Evolutionary conservation across 2,113 vertebrate species (phyloP).

Genomic region (Misgurnus anguillicaudatus): DNA sequence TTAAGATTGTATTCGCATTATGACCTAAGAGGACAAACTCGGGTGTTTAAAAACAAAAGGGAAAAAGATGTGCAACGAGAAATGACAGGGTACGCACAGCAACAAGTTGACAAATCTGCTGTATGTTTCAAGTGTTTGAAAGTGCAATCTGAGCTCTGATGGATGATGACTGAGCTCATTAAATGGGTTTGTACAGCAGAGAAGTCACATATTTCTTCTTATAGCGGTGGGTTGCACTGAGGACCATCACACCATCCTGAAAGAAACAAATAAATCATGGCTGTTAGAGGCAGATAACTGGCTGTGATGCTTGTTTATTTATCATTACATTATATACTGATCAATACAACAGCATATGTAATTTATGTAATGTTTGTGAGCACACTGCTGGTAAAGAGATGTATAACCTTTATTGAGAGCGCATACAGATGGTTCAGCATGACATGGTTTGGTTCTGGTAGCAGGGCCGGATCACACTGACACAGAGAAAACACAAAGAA

Average conservation of each 20-base stretch:
- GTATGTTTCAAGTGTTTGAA: conserved; percentile 55
- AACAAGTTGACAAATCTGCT: conserved; percentile 40
- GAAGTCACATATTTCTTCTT: conserved; percentile 99
- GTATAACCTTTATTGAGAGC: conserved; percentile 92
- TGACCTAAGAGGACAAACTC: not conserved
- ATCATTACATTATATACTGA: not conserved
- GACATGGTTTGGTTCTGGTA: conserved; percentile 96
- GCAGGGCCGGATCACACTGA: conserved; percentile 94
- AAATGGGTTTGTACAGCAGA: conserved; percentile 82
- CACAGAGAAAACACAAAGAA: not conserved
- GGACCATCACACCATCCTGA: conserved; percentile 96
- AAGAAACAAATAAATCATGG: not conserved
- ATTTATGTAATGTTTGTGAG: not conserved
- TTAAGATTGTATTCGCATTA: conserved; percentile 20
- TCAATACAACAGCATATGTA: too few species aligned
- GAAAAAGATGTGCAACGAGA: not conserved
- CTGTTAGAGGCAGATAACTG: too few species aligned
- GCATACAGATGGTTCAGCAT: conserved; percentile 98
- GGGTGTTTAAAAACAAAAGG: too few species aligned
- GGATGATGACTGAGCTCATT: conserved; percentile 47
- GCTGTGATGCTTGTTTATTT: too few species aligned
- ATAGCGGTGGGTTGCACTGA: conserved; percentile 95
- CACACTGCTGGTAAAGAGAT: not conserved
- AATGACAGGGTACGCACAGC: too few species aligned
- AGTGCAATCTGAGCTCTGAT: conserved; percentile 61